phyloP scores from a whole-genome alignment of 2,797 vertebrate species.

The Borostomias antarcticus region DNA sequence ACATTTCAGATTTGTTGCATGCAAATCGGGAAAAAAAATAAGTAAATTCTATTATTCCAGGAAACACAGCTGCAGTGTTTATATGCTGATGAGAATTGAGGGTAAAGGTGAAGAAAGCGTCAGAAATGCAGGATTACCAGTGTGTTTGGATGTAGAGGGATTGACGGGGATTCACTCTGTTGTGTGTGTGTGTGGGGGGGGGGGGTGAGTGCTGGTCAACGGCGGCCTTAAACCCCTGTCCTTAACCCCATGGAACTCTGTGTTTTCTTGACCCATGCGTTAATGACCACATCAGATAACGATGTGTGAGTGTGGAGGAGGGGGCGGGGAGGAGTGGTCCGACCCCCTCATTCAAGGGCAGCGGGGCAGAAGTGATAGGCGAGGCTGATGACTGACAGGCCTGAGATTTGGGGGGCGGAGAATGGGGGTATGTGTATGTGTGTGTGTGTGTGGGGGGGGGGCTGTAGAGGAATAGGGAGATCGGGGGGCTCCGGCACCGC shows the following conservation, averaged over 20 bases:
- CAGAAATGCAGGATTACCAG: no score
- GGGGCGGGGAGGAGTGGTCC: constrained; percentile 34
- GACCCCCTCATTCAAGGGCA: constrained; percentile 66
- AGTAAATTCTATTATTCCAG: no score
- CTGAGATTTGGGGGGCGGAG: constrained; percentile 19
- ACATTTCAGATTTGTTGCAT: no score
- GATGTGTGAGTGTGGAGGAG: not conserved
- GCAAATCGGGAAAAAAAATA: no score
- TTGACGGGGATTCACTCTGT: no score
- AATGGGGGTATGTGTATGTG: constrained; percentile 32
- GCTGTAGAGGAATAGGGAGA: no score
- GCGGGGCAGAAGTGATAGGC: constrained; percentile 66
- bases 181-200: constrained; percentile 8
- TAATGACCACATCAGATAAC: constrained; percentile 71
- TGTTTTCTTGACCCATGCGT: constrained; percentile 72
- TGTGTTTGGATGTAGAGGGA: not conserved
- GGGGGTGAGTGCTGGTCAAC: not conserved
- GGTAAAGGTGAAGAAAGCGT: no score
- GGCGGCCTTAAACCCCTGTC: not conserved
- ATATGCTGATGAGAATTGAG: no score
- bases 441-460: constrained; percentile 31
- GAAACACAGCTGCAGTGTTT: no score
- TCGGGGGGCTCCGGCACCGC: no score
- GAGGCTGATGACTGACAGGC: constrained; percentile 62
- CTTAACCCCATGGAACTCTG: constrained; percentile 2